Percentiles rank a stretch among this genome's conserved stretches.
Conservation (phyloP, 2,888 invertebrate species). For the Ferdinandea cuprea region DNA sequence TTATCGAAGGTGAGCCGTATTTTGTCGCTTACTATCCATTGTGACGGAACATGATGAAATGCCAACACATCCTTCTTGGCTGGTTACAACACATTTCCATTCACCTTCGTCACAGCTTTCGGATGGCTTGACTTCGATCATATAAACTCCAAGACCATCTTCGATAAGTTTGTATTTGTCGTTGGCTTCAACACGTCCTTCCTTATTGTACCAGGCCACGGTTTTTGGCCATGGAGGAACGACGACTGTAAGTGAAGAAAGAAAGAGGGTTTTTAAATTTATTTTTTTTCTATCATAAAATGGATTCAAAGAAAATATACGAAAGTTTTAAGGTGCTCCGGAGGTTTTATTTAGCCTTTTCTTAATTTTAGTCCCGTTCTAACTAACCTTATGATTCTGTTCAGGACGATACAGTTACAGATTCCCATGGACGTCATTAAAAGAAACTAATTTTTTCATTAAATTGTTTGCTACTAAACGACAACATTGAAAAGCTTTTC, state of each 20-base stretch:
- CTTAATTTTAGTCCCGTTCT: too few species aligned
- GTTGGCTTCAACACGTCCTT: constrained; percentile 88
- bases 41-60: constrained; percentile 89
- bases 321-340: too few species aligned
- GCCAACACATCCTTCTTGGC: constrained; percentile 89
- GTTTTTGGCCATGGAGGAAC: constrained; percentile 94
- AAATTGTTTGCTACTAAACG: too few species aligned
- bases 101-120: constrained; percentile 93
- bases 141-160: constrained; percentile 92
- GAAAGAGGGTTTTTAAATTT: too few species aligned
- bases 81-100: constrained; percentile 94
- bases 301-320: too few species aligned
- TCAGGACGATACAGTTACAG: too few species aligned
- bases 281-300: too few species aligned
- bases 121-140: constrained; percentile 89
- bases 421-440: too few species aligned
- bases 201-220: constrained; percentile 94
- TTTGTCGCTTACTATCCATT: constrained; percentile 88
- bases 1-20: neutral
- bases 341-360: too few species aligned
- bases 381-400: too few species aligned
- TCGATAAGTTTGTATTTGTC: constrained; percentile 90
- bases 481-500: too few species aligned
- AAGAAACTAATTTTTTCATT: too few species aligned
- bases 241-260: constrained; percentile 84